Base-by-base conservation (phyloP, 2,888 invertebrate genomes). In the Andrena haemorrhoa region DNA sequence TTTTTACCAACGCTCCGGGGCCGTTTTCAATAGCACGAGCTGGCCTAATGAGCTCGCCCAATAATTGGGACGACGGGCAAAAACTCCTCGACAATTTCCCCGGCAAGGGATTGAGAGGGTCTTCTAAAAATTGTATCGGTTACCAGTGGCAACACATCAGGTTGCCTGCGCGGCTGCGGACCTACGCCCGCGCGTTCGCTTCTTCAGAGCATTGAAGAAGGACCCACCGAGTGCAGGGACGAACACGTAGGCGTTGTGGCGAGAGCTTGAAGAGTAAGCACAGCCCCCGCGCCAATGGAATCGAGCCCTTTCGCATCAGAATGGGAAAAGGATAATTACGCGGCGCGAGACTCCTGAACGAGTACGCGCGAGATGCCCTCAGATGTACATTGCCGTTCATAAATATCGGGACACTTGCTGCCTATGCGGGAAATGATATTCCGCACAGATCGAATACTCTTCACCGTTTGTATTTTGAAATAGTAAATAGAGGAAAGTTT, bases 81-180 rank as follows among this genome's bases (percentile, higher is more conserved):
- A 83, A 89, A 90, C 89, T 88, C 86, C 78, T 80, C 64, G 69
- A 66, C 83, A 88, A 86, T 87, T 85, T 83, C 86, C 68, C 71
- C 80, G 86, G 88, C 89, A 89, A 82, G 79, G 77, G 85, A 87
- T 85, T 79, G 75, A 75, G 82, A 88, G 88, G 88, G 88, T 89
- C 89, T 84, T 86, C 84, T 86, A 83, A 85, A 87, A 56, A 84
- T 90, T 90, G 89, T 89, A 90, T 90, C 89, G 88, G 91, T 91
- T 91, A 90, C 91, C 87, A 89, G 75, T 87, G 91, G 91, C 91
- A 91, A 92, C 92, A 89, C 88, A 88, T 88, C 86, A 81, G 84
- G 83, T 87, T 86, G 82, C 87, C 88, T 88, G 83, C 78, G 88
- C 79, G 75, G 81, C 77, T 70, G 73, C 68, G 69, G 65, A 35